Evolutionary conservation across 2,888 invertebrate genomes (phyloP).

Genomic region (Polymixis lichenea): DNA sequence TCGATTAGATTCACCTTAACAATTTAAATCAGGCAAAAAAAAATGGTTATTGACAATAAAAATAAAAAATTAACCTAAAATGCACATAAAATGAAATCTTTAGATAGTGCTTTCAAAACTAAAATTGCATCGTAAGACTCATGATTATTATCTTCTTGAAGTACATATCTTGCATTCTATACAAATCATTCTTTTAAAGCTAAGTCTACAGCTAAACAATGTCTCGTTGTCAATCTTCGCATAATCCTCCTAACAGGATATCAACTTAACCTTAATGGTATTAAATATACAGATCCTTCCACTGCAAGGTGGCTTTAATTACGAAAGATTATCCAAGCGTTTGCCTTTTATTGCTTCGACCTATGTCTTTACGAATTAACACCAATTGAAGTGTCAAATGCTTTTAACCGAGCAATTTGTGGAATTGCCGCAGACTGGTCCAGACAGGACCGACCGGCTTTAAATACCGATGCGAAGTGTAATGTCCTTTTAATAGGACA

Average conservation of each 20-base stretch:
- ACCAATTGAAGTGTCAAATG: conserved; percentile 82
- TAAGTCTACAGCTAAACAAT: too few species aligned
- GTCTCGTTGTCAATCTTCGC: too few species aligned
- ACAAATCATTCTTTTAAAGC: too few species aligned
- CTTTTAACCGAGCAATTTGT: conserved; percentile 71
- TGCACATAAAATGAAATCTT: too few species aligned
- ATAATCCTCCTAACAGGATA: conserved; percentile 7
- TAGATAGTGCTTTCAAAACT: too few species aligned
- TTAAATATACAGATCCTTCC: conserved; percentile 34
- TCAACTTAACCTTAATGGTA: conserved; percentile 29
- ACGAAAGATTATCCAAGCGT: conserved; percentile 65
- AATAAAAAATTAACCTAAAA: too few species aligned
- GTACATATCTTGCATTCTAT: too few species aligned
- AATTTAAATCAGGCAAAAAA: too few species aligned
- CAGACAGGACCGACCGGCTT: conserved; percentile 32
- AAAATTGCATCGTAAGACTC: too few species aligned
- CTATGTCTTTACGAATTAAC: conserved; percentile 76
- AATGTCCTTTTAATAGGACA: conserved; percentile 27
- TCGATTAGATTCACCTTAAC: too few species aligned
- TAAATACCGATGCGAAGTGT: conserved; percentile 34
- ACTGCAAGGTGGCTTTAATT: conserved; percentile 64
- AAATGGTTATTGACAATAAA: too few species aligned
- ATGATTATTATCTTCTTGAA: too few species aligned
- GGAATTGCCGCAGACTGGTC: conserved; percentile 47
- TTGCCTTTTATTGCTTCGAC: conserved; percentile 70